Evolutionary conservation across 1,140 invertebrate genomes (phyloP).

Genomic region (Pachyrhynchus sulphureomaculatus): DNA sequence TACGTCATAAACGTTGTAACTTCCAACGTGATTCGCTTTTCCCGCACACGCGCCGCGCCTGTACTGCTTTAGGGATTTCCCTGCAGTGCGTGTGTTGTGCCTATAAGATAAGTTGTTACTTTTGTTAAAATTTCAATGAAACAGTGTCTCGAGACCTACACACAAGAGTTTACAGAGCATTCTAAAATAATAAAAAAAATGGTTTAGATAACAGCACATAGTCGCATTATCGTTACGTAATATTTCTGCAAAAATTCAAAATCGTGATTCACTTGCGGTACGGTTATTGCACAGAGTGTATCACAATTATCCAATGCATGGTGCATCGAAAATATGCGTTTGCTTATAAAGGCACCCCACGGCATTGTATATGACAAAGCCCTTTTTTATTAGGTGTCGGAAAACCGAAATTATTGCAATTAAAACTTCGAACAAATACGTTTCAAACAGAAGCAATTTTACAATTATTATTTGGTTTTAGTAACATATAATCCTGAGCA

Average conservation of each 20-base stretch:
- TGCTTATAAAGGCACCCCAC: slow-evolving; percentile 23
- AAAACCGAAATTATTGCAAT: slow-evolving; percentile 25
- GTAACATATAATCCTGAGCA: not conserved
- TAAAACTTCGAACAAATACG: slow-evolving; percentile 14
- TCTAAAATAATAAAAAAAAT: no score
- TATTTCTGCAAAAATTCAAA: slow-evolving; percentile 1
- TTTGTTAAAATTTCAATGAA: no score
- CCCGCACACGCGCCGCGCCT: no score
- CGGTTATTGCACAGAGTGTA: slow-evolving; percentile 18
- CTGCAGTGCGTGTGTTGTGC: no score
- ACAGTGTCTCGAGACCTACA: no score
- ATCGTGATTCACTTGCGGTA: slow-evolving; percentile 6
- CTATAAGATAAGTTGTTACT: no score
- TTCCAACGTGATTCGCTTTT: no score
- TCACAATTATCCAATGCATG: slow-evolving; percentile 18
- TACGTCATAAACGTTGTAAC: no score
- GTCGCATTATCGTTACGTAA: no score
- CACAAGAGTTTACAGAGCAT: no score
- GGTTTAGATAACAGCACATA: no score
- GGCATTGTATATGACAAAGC: slow-evolving; percentile 23
- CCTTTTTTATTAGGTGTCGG: slow-evolving; percentile 26
- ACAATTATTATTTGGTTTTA: slow-evolving; percentile 10
- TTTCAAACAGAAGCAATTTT: slow-evolving; percentile 5
- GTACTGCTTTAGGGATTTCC: no score
- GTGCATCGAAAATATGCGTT: slow-evolving; percentile 11